Evolutionary conservation across 1,140 invertebrate species (phyloP), one percentile per base, ranked within the genome.

Genomic region (Drosophila arawakana): DNA sequence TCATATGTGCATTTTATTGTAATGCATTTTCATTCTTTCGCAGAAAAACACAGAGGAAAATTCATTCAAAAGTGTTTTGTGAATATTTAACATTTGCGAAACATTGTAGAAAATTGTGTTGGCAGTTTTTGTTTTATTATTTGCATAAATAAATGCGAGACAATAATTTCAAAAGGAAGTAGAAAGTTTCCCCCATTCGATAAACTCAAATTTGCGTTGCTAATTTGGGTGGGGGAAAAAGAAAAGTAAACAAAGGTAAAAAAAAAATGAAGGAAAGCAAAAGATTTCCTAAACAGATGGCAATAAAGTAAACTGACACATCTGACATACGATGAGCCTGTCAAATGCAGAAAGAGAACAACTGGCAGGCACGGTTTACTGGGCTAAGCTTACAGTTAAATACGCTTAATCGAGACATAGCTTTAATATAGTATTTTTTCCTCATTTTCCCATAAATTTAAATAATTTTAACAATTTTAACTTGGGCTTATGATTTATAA

Each of bases 1-100:
- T 15, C 10, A 25, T 88, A 88, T 86, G 82, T 73, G 80, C 73
- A 83, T 88, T 82, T 66, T 54, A 55, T 66, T 76, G 11, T 73
- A 81, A 82, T 67, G 49, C 55, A 49, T 69, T 84, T 65, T 83
- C 66, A 76, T 76, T 82, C 76, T 72, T 68, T 72, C 52, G 77
- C 72, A 73, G 62, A 68, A 80, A 2, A 58, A 30, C 63, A 70
- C 67, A 59, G 75, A 49, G 37, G 43, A 44, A 71, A 88, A 69
- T 86, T 88, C 83, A 86, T 86, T 86, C 62, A 86, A 66, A 52
- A 66, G 35, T 21, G 7, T 52, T 30, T n/a, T 8, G 1, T 8
- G 44, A 35, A 50, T 61, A 55, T 43, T 55, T 73, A 55, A 49
- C n/a, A 18, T 55, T 47, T 39, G 34, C 15, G 13, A 54, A 62